These are phyloP conservation scores for Cydia splendana DNA, from an alignment of 1,140 invertebrate genomes.

Conservation along the genomic window DNA sequence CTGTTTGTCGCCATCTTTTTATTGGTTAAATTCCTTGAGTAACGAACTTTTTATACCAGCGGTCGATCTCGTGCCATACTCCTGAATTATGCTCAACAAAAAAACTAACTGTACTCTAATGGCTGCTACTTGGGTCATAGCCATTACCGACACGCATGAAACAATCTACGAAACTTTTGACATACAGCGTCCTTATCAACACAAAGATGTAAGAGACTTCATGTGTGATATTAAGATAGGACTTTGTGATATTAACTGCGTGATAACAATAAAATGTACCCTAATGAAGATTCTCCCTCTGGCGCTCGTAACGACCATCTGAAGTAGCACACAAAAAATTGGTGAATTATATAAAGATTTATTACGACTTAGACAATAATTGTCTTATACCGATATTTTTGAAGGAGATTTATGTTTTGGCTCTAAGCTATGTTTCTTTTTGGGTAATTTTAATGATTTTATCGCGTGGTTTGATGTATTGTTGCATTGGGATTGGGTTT, in stretches of 20 bases:
- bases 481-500: neutral
- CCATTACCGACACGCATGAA: constrained; percentile 24
- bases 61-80: constrained; percentile 13
- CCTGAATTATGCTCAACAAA: constrained; percentile 11
- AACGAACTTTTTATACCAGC: neutral
- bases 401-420: constrained; percentile 67
- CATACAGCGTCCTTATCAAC: neutral
- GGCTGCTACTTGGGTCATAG: constrained; percentile 25
- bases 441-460: constrained; percentile 39
- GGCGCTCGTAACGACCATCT: constrained; percentile 71
- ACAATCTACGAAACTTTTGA: constrained; percentile 31
- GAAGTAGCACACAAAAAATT: constrained; percentile 71
- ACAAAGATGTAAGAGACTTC: neutral
- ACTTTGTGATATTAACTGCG: constrained; percentile 30
- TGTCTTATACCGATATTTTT: constrained; percentile 59
- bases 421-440: constrained; percentile 54
- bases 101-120: constrained; percentile 13
- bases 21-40: neutral
- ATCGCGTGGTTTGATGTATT: constrained; percentile 35
- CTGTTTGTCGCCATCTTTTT: no score
- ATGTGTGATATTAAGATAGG: neutral
- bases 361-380: constrained; percentile 68
- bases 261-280: constrained; percentile 53
- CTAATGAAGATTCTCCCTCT: constrained; percentile 73
- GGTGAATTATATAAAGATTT: constrained; percentile 73